Conservation (phyloP, 2,888 invertebrate genomes). For the Orthonychiurus folsomi region DNA sequence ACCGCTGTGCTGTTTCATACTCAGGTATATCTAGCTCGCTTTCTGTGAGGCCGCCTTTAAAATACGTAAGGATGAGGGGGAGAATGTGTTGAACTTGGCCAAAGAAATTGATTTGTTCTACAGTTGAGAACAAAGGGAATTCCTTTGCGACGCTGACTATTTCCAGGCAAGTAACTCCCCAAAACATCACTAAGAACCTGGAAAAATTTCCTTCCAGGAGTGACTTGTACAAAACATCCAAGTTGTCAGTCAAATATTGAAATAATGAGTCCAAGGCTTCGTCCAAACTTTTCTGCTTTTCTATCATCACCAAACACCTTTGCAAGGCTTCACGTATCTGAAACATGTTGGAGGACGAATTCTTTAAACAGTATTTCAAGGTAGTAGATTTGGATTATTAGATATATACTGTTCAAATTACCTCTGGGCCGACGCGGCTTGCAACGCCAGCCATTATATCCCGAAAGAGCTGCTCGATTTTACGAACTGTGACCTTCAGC, state of each 20-base stretch:
- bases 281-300: conserved; percentile 2
- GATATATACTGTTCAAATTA: conserved; percentile 8
- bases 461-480: conserved; percentile 27
- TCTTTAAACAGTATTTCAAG: neutral
- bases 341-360: neutral
- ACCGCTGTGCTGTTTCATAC: conserved; percentile 14
- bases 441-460: conserved; percentile 29
- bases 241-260: conserved; percentile 31
- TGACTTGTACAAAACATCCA: conserved; percentile 22
- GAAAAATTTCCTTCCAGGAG: conserved; percentile 31
- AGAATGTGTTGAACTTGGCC: conserved; percentile 18
- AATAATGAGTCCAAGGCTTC: conserved; percentile 26
- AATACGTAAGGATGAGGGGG: conserved; percentile 22
- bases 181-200: conserved; percentile 29
- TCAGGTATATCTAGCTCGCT: conserved; percentile 24
- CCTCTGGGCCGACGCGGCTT: conserved; percentile 27
- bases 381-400: neutral
- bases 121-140: conserved; percentile 11
- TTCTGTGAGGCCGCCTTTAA: conserved; percentile 29
- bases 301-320: conserved; percentile 7
- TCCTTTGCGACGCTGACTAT: conserved; percentile 11
- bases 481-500: neutral
- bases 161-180: conserved; percentile 29
- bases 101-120: conserved; percentile 22
- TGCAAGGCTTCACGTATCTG: conserved; percentile 13